Conservation (phyloP, 2,888 invertebrate species). For the Mythimna ferrago region DNA sequence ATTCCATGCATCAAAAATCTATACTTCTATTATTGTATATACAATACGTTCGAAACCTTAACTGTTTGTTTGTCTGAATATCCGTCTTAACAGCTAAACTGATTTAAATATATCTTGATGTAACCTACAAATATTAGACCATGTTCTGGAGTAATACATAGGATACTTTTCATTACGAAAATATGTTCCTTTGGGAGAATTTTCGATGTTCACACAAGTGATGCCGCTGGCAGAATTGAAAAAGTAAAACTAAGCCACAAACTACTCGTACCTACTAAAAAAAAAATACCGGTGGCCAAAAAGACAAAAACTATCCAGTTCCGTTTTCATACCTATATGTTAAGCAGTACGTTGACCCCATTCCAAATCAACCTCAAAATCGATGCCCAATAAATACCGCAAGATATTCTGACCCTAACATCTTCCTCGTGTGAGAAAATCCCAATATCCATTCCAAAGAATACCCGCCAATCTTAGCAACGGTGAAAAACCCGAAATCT, state of each 20-base stretch:
- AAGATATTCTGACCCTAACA: constrained; percentile 24
- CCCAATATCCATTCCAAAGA: constrained; percentile 48
- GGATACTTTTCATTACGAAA: too few species aligned
- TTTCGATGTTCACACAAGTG: too few species aligned
- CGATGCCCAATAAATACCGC: constrained; percentile 31
- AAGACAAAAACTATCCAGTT: neutral
- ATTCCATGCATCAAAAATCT: neutral
- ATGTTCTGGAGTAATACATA: too few species aligned
- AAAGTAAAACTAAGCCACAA: too few species aligned
- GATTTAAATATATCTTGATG: too few species aligned
- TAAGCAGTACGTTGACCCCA: constrained; percentile 4
- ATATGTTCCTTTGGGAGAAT: too few species aligned
- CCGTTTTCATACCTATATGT: neutral
- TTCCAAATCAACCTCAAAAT: constrained; percentile 37
- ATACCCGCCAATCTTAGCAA: constrained; percentile 52
- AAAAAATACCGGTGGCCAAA: too few species aligned
- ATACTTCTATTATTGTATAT: too few species aligned
- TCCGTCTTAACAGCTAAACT: neutral
- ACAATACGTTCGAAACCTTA: too few species aligned
- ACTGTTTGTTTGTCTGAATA: neutral
- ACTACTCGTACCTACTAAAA: too few species aligned
- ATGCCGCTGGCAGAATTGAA: too few species aligned
- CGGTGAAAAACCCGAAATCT: constrained; percentile 36
- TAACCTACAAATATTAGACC: too few species aligned
- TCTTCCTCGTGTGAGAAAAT: constrained; percentile 21